Percentiles rank a stretch among this genome's conserved stretches.
phyloP scores from a whole-genome alignment of 2,797 vertebrate genomes.

The Heteromormyrus szaboi region DNA sequence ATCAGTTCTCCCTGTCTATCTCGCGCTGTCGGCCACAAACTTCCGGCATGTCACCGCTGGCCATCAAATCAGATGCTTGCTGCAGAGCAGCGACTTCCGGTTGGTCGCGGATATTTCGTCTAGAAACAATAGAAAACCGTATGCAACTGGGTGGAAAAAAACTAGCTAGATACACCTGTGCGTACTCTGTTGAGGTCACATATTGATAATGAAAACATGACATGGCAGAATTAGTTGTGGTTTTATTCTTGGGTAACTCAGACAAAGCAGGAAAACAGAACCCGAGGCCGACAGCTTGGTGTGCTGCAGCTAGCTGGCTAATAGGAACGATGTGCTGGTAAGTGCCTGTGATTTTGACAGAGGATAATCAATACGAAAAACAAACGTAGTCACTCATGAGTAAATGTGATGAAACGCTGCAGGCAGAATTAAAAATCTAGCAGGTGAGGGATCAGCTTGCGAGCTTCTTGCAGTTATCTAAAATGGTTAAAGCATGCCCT shows the following conservation, averaged over 20 bases:
- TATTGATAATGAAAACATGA: neutral
- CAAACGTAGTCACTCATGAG: neutral
- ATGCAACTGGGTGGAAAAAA: neutral
- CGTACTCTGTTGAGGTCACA: neutral
- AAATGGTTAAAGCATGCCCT: neutral
- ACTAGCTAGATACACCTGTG: neutral
- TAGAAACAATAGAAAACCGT: constrained; percentile 23
- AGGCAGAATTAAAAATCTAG: neutral
- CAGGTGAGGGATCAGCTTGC: neutral
- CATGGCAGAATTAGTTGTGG: neutral
- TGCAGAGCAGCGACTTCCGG: constrained; percentile 11
- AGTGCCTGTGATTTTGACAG: constrained; percentile 1
- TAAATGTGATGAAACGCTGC: neutral
- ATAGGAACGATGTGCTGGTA: neutral
- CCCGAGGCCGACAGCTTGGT: constrained; percentile 7
- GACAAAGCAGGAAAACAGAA: constrained; percentile 11
- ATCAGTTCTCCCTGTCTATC: neutral
- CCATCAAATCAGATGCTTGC: constrained; percentile 8
- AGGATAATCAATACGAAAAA: neutral
- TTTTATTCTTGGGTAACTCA: neutral
- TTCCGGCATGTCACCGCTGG: constrained; percentile 5
- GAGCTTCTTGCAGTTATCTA: neutral
- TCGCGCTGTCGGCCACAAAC: neutral
- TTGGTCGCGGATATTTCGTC: constrained; percentile 14
- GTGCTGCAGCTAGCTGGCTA: neutral